Base-by-base conservation (phyloP, 2,113 vertebrate species). In the Peromyscus maniculatus region DNA sequence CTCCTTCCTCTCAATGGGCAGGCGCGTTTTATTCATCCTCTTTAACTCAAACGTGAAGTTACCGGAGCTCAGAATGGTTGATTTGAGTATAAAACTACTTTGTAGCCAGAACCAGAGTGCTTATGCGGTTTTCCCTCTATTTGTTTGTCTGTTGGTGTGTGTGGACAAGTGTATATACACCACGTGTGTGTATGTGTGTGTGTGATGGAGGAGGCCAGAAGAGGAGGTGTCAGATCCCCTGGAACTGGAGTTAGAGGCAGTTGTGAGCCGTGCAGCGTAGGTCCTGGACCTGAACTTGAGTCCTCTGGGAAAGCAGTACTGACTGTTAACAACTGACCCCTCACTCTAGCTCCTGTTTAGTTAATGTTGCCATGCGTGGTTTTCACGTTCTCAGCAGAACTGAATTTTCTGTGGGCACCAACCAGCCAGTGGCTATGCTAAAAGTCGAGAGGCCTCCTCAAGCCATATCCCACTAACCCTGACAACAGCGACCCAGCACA, bases 341-440 rank as follows among this genome's bases (percentile, higher is more conserved):
- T 67, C 43, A 12, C 7, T 67, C 8, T 10, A 67, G 28, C 17
- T 49, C 67, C 31, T 55, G 3, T 71, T 52, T n/a, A 28, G 15
- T 77, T 72, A 21, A 22, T 6, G 67, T 49, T 43, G 57, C 49
- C 11, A 2, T 33, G 22, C 16, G 39, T 49, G 21, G 49, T 7
- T 33, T 26, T 3, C 3, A 15, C 4, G 52, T 71, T n/a, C 17
- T 72, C 24, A 59, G 6, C 19, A 17, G 66, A 67, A 43, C 0
- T 28, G 17, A 43, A 26, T 39, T 64, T 64, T 9, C 75, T 33
- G 31, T 77, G 67, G 28, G 28, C 24, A 4, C 31, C 6, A 3
- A 5, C 59, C 31, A 21, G 5, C 28, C 31, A 21, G 5, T 22
- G 0, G 1, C 13, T 0, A 1, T 24, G 26, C 19, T 0, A 8